phyloP scores from a whole-genome alignment of 1,140 invertebrate species.

The Thalassaphorura encarpata region DNA sequence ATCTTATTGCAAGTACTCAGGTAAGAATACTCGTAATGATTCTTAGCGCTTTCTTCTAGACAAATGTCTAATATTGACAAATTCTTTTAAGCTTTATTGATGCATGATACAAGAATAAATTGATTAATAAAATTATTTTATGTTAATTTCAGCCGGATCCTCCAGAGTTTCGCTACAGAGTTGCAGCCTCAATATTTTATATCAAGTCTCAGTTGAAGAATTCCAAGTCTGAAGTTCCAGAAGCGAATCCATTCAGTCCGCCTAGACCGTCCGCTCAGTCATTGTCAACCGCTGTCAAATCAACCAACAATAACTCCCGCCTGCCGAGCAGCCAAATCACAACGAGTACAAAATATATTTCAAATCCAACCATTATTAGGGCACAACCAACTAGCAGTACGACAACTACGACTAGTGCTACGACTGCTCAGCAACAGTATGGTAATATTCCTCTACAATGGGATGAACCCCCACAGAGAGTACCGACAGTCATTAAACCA shows the following conservation, averaged over 20 bases:
- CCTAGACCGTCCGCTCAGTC: constrained; percentile 26
- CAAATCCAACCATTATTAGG: neutral
- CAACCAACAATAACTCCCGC: neutral
- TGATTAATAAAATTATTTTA: neutral
- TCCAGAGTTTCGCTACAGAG: constrained; percentile 22
- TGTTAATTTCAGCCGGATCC: constrained; percentile 6
- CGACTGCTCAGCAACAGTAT: neutral
- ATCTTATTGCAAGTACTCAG: neutral
- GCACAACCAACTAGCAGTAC: constrained; percentile 9
- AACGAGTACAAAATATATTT: neutral
- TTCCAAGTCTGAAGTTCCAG: neutral
- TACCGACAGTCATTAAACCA: constrained; percentile 12
- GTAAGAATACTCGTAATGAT: too few species aligned
- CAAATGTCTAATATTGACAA: too few species aligned
- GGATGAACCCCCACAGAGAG: constrained; percentile 21
- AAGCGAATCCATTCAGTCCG: constrained; percentile 26
- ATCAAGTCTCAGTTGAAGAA: constrained; percentile 25
- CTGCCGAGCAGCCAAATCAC: neutral
- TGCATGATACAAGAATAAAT: neutral
- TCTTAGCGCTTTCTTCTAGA: too few species aligned
- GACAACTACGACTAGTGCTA: neutral
- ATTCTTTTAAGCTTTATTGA: neutral
- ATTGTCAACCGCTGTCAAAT: too few species aligned
- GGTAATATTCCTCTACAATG: constrained; percentile 16
- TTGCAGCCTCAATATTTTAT: constrained; percentile 30